Base-by-base conservation (phyloP, 2,888 invertebrate genomes). In the Drosophila mimetica region DNA sequence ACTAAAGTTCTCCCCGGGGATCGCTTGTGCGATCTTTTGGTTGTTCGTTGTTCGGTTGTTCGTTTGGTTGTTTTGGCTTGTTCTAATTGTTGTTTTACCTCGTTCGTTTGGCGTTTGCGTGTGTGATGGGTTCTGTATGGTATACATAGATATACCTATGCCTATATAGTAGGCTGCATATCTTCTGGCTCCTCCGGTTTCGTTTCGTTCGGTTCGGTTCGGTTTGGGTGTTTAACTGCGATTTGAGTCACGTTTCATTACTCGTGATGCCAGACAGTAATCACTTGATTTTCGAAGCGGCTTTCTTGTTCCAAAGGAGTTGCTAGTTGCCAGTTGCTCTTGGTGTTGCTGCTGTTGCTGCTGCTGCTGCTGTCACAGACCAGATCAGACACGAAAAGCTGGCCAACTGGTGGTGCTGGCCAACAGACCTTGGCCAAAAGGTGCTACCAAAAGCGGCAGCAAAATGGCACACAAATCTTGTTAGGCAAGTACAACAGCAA, bases 241-340 rank as follows among this genome's bases (percentile, higher is more conserved):
- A 89, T 88, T 87, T 86, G 85, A 87, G 87, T 87, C 87, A 87
- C 87, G 87, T 87, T 87, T 88, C 88, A 88, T 89, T 89, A 88
- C 86, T 87, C 89, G 87, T 87, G 87, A 87, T 88, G 82, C 82
- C 63, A 89, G 87, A 85, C 85, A 84, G 89, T 88, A 88, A 87
- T 89, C 89, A 86, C 89, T 86, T 86, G 89, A 88, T 86, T 88
- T 79, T 61, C 79, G 53, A 48, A 76, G 84, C 77, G 50, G 67
- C 79, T 78, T 81, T 76, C 63, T 63, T 72, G 63, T 30, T 28
- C 20, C 32, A 7, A 30, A 30, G 46, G 16, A 46, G 46, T 53
- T 53, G 64, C 14, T 48, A 42, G 42, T 42, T 42, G 42, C 22
- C 3, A 42, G 34, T 34, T 54, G 48, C 39, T 63, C 57, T 55